A percentile compares a stretch with the other conserved stretches of the same genome.
Evolutionary conservation across 2,113 vertebrate genomes (phyloP).

Genomic region (Phrynocephalus versicolor): DNA sequence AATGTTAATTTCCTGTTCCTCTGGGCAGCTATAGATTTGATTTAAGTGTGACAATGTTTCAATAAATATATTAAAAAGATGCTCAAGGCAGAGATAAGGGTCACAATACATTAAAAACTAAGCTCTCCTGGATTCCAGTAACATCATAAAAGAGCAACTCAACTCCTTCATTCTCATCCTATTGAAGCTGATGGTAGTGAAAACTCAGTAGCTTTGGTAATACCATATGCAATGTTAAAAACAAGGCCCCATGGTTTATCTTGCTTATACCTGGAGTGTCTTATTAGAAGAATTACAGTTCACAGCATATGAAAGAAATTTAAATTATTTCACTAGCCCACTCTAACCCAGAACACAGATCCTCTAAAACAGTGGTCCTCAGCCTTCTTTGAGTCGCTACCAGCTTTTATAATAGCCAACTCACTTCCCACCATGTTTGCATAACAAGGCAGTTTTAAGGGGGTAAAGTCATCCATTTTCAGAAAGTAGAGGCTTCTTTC

Average conservation of each 20-base stretch:
- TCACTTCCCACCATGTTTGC: no score
- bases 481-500: no score
- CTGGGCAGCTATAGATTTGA: conserved; percentile 20
- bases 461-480: no score
- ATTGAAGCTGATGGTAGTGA: not conserved
- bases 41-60: conserved; percentile 10
- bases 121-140: not conserved
- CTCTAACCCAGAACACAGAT: not conserved
- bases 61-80: not conserved
- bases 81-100: not conserved
- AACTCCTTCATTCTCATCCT: not conserved
- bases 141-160: not conserved
- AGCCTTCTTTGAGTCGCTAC: no score
- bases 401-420: no score
- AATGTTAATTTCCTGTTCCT: not conserved
- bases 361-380: no score
- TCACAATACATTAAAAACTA: not conserved
- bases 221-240: not conserved
- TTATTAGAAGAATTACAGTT: not conserved
- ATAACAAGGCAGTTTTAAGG: no score
- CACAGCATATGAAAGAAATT: not conserved
- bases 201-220: not conserved
- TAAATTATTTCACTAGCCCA: not conserved
- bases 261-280: not conserved
- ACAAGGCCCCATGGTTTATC: not conserved